A percentile compares a stretch with the other conserved stretches of the same genome.
phyloP scores from a whole-genome alignment of 2,797 vertebrate species.

The Malurus leucopterus region DNA sequence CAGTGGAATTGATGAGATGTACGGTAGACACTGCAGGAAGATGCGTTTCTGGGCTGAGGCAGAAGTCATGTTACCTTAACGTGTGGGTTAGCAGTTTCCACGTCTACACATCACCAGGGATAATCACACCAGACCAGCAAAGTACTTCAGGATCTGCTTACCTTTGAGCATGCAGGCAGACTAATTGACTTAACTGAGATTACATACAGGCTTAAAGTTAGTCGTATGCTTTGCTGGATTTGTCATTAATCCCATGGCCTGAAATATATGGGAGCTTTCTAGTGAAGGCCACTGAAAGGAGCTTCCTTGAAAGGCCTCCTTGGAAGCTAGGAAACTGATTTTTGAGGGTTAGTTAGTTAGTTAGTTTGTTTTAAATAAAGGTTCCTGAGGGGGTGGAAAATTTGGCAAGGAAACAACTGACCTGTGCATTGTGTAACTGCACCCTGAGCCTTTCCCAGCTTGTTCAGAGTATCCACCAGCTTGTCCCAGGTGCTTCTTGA shows the following conservation, averaged over 20 bases:
- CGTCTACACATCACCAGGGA: background rate
- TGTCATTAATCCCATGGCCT: slow-evolving; percentile 17
- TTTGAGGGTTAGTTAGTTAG: background rate
- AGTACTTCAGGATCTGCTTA: slow-evolving; percentile 28
- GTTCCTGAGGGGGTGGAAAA: background rate
- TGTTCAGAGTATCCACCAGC: background rate
- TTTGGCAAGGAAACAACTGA: background rate
- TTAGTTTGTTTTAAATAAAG: background rate
- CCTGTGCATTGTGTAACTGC: background rate
- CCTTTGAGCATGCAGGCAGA: slow-evolving; percentile 18
- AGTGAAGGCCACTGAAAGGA: background rate
- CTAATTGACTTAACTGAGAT: slow-evolving; percentile 57
- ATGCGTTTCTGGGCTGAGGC: background rate
- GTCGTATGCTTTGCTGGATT: slow-evolving; percentile 12
- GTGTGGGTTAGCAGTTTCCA: background rate
- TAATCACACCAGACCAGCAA: slow-evolving; percentile 26
- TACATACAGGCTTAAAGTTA: slow-evolving; percentile 49
- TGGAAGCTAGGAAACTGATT: background rate
- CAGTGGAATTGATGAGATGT: background rate
- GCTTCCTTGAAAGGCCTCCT: background rate
- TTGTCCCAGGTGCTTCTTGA: background rate
- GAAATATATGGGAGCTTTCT: background rate
- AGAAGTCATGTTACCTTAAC: background rate
- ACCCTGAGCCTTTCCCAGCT: background rate
- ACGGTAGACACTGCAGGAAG: background rate